A percentile compares a stretch with the other conserved stretches of the same genome.
These are phyloP conservation scores for Acanthochromis polyacanthus DNA, from an alignment of 2,113 vertebrate species.

Conservation along the genomic window DNA sequence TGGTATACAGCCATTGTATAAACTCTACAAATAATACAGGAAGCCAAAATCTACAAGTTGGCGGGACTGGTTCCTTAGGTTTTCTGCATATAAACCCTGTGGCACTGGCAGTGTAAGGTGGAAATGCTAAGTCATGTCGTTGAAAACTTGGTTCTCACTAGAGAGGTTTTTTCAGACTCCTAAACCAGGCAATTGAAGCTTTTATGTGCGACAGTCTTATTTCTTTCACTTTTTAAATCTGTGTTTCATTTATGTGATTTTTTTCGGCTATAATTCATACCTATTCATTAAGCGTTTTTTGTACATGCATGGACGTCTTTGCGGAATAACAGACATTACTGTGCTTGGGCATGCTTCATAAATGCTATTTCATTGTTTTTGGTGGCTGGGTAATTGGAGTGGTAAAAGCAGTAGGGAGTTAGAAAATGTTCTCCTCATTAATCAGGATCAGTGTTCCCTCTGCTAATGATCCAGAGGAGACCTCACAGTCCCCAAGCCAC, in stretches of 20 bases:
- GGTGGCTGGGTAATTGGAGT: constrained; percentile 61
- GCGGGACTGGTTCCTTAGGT: no score
- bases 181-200: neutral
- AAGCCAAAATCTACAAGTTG: no score
- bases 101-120: no score
- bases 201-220: neutral
- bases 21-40: no score
- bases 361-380: constrained; percentile 29
- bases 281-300: neutral
- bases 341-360: constrained; percentile 12
- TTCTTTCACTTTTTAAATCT: neutral
- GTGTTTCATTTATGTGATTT: no score
- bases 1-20: no score
- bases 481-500: constrained; percentile 59
- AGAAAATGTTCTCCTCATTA: constrained; percentile 72
- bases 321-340: constrained; percentile 10
- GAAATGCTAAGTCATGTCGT: no score
- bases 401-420: constrained; percentile 61
- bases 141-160: no score
- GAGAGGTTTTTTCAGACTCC: no score
- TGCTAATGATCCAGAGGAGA: constrained; percentile 75
- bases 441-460: constrained; percentile 79
- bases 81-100: no score
- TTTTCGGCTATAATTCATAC: neutral
- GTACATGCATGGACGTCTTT: neutral